These are phyloP conservation scores for Spea multiplicata DNA, from an alignment of 2,113 vertebrate genomes.

Conservation along the genomic window DNA sequence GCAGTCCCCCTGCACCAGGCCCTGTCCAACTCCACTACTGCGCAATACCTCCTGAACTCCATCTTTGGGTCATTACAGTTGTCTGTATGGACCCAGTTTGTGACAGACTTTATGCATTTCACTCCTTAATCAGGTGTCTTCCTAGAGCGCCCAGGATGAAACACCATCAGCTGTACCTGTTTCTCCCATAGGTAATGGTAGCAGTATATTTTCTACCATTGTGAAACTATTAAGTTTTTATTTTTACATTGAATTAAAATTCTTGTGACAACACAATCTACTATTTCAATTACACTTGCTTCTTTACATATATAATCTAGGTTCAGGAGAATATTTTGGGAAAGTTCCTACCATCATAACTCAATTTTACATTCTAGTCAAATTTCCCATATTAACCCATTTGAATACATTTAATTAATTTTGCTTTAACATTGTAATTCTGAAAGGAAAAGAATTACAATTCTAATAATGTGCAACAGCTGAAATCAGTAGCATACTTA, in stretches of 20 bases:
- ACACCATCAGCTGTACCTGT: too few relatives aligned
- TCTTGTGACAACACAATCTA: background rate
- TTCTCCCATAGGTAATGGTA: too few relatives aligned
- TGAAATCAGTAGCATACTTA: constrained; percentile 29
- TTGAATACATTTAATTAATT: constrained; percentile 16
- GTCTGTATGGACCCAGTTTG: too few relatives aligned
- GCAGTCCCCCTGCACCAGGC: too few relatives aligned
- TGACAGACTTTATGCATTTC: too few relatives aligned
- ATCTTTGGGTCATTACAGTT: too few relatives aligned
- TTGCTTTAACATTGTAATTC: constrained; percentile 15
- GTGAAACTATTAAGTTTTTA: background rate
- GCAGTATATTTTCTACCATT: too few relatives aligned
- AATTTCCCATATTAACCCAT: background rate
- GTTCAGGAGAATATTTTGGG: background rate
- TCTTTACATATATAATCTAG: background rate
- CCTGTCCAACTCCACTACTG: too few relatives aligned
- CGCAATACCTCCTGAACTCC: too few relatives aligned
- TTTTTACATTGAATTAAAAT: background rate
- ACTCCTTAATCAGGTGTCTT: too few relatives aligned
- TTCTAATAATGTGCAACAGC: constrained; percentile 16
- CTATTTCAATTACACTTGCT: background rate
- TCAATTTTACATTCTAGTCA: too few relatives aligned
- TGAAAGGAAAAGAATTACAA: constrained; percentile 12
- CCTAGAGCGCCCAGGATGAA: too few relatives aligned
- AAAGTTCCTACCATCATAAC: background rate